Base-by-base conservation (phyloP, 1,140 invertebrate species). In the Euwallacea fornicatus region DNA sequence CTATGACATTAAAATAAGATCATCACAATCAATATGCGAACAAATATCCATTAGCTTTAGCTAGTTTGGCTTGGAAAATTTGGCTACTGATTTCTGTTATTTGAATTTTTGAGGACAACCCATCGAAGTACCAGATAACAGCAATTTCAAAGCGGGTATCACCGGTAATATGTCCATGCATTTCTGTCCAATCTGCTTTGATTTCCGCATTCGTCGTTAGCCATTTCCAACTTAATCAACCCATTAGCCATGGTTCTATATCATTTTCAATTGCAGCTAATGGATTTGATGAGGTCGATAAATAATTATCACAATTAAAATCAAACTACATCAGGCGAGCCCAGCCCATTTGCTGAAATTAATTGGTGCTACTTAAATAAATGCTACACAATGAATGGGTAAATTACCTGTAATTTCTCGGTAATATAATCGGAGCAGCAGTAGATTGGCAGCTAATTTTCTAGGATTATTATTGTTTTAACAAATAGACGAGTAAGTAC, bases 251-350 rank as follows among this genome's bases (percentile, higher is more conserved):
- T 11, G 55, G 21, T 58, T 58, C 21, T 58, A n/a, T 10, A 58
- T 33, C 55, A 58, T 15, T 58, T 53, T 10, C 21, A 21, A 58
- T 58, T 16, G 46, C 55, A 10, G 55, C 55, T 58, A 58, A 58
- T 58, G 55, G 13, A 58, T 50, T 50, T 13, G 46, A 50, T 13
- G 46, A 50, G 46, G 55, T 33, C 55, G n/a, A 58, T 33, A 15
- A 58, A 58, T 58, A 16, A 58, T 58, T 58, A 15, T 58, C 13
- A 58, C 13, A 58, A 16, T 58, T 58, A 58, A 58, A 58, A 58
- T 58, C 55, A 58, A 58, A 58, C 46, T 50, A 13, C 46, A 21
- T 53, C 15, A 53, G 11, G 15, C 11, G 11, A 11, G 55, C n/a
- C 55, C n/a, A 13, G 13, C 15, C 55, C 13, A 58, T 58, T 58